Evolutionary conservation across 2,113 vertebrate genomes (phyloP).

Genomic region (Nanger granti): DNA sequence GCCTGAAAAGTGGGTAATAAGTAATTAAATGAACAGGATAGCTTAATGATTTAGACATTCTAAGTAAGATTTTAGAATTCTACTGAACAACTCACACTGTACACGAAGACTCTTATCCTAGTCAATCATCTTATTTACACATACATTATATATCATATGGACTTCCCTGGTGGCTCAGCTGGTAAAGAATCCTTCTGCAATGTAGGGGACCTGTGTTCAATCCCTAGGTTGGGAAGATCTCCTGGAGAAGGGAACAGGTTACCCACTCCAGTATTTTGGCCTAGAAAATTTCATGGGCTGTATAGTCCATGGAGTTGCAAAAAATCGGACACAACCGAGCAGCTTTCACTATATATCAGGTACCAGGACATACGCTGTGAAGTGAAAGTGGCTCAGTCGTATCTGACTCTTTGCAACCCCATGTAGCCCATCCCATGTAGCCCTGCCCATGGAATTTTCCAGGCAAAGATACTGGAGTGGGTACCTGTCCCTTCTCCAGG

Average conservation of each 20-base stretch:
- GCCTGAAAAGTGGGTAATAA: neutral
- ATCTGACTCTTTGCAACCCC: neutral
- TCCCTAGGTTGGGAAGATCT: neutral
- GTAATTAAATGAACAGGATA: neutral
- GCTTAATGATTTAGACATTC: neutral
- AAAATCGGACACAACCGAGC: neutral
- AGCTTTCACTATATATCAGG: neutral
- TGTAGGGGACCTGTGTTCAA: neutral
- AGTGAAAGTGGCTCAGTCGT: neutral
- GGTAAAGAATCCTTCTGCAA: neutral
- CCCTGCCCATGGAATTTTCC: neutral
- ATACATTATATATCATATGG: neutral
- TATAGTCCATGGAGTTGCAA: neutral
- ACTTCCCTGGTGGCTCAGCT: neutral
- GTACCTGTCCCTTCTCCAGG: neutral
- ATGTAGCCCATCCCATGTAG: neutral
- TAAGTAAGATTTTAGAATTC: neutral
- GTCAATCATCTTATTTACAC: neutral
- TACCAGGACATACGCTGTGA: neutral
- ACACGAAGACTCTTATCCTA: neutral
- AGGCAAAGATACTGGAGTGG: neutral
- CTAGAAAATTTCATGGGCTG: neutral
- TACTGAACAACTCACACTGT: neutral
- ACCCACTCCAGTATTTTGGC: neutral
- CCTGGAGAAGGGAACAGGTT: neutral